Conservation (phyloP, 2,888 invertebrate species). For the Tetramorium bicarinatum region DNA sequence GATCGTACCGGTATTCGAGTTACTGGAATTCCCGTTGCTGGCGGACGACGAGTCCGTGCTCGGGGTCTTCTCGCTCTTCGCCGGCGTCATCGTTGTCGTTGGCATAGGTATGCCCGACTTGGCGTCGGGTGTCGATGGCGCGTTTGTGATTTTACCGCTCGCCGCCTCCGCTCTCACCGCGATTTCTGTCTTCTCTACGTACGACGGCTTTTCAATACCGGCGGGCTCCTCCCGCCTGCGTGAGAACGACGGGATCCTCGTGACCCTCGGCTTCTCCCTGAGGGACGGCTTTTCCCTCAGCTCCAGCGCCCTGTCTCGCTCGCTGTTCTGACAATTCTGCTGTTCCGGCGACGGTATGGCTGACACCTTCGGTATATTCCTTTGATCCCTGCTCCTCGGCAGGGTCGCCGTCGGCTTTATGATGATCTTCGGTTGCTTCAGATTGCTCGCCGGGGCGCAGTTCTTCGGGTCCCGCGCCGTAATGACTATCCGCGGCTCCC, state of each 20-base stretch:
- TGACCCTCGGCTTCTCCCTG: conserved; percentile 81
- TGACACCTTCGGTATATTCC: conserved; percentile 82
- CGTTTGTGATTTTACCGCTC: conserved; percentile 63
- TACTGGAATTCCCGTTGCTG: conserved; percentile 72
- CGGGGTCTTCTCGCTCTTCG: conserved; percentile 67
- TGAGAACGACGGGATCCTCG: conserved; percentile 81
- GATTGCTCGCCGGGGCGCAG: conserved; percentile 63
- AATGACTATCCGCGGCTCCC: conserved; percentile 89
- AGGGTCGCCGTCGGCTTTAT: conserved; percentile 83
- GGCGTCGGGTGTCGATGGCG: conserved; percentile 63
- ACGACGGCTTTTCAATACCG: conserved; percentile 63
- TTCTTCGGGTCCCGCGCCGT: conserved; percentile 87
- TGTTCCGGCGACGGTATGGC: conserved; percentile 82
- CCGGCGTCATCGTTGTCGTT: conserved; percentile 71
- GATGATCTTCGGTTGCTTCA: conserved; percentile 84
- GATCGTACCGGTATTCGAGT: conserved; percentile 79
- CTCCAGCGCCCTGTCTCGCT: conserved; percentile 72
- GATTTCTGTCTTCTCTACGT: conserved; percentile 77
- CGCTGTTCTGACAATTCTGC: conserved; percentile 71
- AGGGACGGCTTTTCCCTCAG: conserved; percentile 77
- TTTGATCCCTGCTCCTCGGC: conserved; percentile 78
- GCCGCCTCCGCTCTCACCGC: conserved; percentile 76
- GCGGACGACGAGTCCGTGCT: conserved; percentile 74
- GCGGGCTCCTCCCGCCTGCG: conserved; percentile 74
- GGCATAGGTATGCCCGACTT: conserved; percentile 77